These are phyloP conservation scores for Ptiloglossa arizonensis DNA, from an alignment of 1,140 invertebrate genomes.

Conservation along the genomic window DNA sequence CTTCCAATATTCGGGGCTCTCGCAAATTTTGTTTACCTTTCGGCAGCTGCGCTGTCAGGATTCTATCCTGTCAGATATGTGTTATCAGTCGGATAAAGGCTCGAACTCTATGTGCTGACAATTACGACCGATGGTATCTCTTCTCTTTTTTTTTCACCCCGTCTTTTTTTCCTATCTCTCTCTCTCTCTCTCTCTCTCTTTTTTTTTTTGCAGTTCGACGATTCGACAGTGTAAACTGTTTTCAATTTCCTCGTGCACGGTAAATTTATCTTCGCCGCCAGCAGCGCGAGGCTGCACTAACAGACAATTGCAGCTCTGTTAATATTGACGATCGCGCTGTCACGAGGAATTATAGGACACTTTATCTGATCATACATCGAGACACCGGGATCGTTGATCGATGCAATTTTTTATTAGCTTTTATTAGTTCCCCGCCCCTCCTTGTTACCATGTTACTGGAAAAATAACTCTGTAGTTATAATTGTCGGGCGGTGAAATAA, in stretches of 20 bases:
- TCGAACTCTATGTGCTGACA: constrained; percentile 24
- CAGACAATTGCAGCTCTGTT: constrained; percentile 37
- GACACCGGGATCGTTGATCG: neutral
- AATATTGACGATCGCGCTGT: constrained; percentile 40
- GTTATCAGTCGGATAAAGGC: constrained; percentile 40
- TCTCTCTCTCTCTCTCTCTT: neutral
- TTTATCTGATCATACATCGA: neutral
- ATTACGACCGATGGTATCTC: constrained; percentile 41
- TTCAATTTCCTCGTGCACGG: constrained; percentile 30
- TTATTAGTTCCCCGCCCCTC: neutral
- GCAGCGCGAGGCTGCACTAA: constrained; percentile 9
- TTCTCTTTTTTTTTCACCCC: neutral
- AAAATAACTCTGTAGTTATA: neutral
- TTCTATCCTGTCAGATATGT: constrained; percentile 33
- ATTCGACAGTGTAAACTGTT: constrained; percentile 40
- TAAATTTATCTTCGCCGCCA: constrained; percentile 32
- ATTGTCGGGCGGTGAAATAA: neutral
- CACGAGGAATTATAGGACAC: constrained; percentile 15
- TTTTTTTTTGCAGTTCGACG: neutral
- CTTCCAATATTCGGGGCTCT: constrained; percentile 21
- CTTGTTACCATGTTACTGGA: no score
- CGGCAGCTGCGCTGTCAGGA: constrained; percentile 24
- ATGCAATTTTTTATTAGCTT: neutral
- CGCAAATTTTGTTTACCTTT: constrained; percentile 51
- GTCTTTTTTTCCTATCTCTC: no score